These are phyloP conservation scores for Zoroaster sp. DNA, from an alignment of 53 echinoderm and acorn worm species.

Conservation along the genomic window DNA sequence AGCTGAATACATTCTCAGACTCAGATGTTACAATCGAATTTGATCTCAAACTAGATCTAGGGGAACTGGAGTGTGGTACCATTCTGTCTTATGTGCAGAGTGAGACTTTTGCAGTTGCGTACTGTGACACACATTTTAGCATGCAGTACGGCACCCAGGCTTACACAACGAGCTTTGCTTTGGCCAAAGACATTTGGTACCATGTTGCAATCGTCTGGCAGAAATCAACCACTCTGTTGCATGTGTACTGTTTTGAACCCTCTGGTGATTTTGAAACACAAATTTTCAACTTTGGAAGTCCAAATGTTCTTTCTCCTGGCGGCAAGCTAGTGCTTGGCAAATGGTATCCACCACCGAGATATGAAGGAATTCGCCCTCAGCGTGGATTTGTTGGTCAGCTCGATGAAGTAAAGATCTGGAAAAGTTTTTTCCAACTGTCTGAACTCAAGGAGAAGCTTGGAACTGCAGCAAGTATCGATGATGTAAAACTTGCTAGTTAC, in stretches of 20 bases:
- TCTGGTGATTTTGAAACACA: conserved; percentile 32
- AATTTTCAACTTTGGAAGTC: conserved; percentile 51
- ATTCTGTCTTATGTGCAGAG: conserved; percentile 70
- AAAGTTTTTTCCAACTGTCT: conserved; percentile 43
- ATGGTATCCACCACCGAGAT: conserved; percentile 69
- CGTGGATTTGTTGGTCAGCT: conserved; percentile 77
- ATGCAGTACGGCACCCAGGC: conserved; percentile 40
- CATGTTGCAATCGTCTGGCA: conserved; percentile 76
- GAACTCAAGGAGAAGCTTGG: conserved; percentile 54
- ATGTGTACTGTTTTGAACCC: conserved; percentile 66
- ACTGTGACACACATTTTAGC: conserved; percentile 64
- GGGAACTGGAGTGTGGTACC: conserved; percentile 51
- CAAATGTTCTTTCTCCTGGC: conserved; percentile 68
- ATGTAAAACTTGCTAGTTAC: conserved; percentile 62
- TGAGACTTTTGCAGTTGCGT: conserved; percentile 61
- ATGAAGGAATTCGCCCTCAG: conserved; percentile 58
- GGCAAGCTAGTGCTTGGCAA: conserved; percentile 76
- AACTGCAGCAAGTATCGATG: conserved; percentile 21
- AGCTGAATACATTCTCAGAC: conserved; percentile 75
- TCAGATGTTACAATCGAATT: conserved; percentile 88
- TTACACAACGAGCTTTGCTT: conserved; percentile 40
- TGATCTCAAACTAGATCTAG: conserved; percentile 44
- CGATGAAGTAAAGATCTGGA: conserved; percentile 89
- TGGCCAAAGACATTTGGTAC: conserved; percentile 72
- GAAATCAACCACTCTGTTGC: conserved; percentile 53